phyloP scores from a whole-genome alignment of 2,888 invertebrate genomes.

The Parascotia fuliginaria region DNA sequence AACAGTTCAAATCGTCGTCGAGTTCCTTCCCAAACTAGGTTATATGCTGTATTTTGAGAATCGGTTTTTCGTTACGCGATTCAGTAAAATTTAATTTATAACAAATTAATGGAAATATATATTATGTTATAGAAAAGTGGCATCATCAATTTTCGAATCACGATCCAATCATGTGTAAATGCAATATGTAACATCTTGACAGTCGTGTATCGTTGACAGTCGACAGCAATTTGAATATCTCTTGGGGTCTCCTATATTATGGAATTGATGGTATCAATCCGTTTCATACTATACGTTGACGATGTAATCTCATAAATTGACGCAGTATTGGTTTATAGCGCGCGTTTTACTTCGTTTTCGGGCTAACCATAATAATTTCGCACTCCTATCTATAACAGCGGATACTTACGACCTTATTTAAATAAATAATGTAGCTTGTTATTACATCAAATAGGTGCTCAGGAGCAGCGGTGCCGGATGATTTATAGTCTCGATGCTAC shows the following conservation, averaged over 20 bases:
- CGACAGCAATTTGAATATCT: too few species aligned
- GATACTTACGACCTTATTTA: slow-evolving; percentile 53
- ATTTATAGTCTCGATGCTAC: slow-evolving; percentile 55
- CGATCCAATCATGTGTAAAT: background rate
- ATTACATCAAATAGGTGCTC: slow-evolving; percentile 72
- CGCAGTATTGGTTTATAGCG: background rate
- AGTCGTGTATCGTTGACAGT: too few species aligned
- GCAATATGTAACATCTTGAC: too few species aligned
- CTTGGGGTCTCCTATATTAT: background rate
- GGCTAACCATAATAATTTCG: slow-evolving; percentile 26
- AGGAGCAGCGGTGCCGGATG: slow-evolving; percentile 62
- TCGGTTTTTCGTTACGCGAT: too few species aligned
- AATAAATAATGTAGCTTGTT: slow-evolving; percentile 66
- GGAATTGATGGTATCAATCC: slow-evolving; percentile 17
- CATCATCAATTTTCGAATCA: background rate
- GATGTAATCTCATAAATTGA: slow-evolving; percentile 25
- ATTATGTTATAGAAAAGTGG: too few species aligned
- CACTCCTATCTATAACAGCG: slow-evolving; percentile 48
- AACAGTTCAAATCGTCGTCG: too few species aligned
- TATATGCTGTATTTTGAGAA: too few species aligned
- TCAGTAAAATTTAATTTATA: too few species aligned
- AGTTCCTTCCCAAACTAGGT: too few species aligned
- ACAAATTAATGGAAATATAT: too few species aligned
- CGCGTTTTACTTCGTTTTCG: slow-evolving; percentile 8
- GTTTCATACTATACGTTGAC: slow-evolving; percentile 28